Conservation (phyloP, 2,113 vertebrate genomes). For the Cynoglossus semilaevis region DNA sequence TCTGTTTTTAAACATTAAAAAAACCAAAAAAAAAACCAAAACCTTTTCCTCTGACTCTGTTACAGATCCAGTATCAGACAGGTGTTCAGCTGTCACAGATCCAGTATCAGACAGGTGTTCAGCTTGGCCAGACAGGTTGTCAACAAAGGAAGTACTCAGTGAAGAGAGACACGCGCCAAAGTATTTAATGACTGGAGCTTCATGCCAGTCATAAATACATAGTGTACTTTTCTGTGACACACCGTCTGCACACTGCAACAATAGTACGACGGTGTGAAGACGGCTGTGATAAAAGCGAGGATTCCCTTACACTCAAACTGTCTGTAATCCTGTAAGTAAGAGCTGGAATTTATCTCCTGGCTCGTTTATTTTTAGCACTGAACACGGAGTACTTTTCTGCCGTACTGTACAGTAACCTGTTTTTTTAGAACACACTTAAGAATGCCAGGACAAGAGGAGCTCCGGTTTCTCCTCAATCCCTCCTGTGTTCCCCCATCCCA, state of each 20-base stretch:
- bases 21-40: too few relatives aligned
- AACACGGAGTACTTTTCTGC: conserved; percentile 7
- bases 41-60: too few relatives aligned
- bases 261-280: too few relatives aligned
- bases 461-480: conserved; percentile 48
- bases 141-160: neutral
- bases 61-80: conserved; percentile 36
- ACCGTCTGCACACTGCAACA: too few relatives aligned
- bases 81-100: conserved; percentile 37
- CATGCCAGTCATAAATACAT: neutral
- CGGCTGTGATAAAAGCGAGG: too few relatives aligned
- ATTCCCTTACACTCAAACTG: too few relatives aligned
- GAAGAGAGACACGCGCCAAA: neutral
- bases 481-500: conserved; percentile 22
- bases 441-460: conserved; percentile 22
- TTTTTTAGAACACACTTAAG: conserved; percentile 36
- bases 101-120: conserved; percentile 47
- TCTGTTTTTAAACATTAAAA: too few relatives aligned
- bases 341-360: too few relatives aligned
- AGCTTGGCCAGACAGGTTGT: conserved; percentile 1
- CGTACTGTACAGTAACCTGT: conserved; percentile 14
- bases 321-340: too few relatives aligned
- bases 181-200: neutral
- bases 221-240: too few relatives aligned
- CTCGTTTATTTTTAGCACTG: neutral